These are phyloP conservation scores for Megalonaias nervosa DNA, from an alignment of 1,140 invertebrate species.

Conservation along the genomic window DNA sequence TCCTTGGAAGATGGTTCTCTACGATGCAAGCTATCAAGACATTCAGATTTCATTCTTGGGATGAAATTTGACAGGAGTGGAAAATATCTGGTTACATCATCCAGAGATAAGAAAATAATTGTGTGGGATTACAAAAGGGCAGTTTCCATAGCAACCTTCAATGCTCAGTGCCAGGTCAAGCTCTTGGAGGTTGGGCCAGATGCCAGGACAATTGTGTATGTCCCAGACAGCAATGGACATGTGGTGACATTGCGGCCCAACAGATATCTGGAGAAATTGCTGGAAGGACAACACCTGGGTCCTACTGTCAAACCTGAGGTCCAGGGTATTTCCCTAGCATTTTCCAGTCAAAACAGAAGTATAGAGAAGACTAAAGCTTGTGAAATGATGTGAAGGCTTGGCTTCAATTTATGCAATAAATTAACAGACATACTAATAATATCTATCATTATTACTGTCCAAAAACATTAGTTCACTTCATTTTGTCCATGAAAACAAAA, in stretches of 20 bases:
- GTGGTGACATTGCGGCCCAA: constrained; percentile 47
- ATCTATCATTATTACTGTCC: no score
- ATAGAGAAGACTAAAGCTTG: no score
- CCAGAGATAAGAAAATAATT: constrained; percentile 46
- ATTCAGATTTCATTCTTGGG: constrained; percentile 47
- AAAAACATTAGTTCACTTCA: no score
- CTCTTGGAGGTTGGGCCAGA: constrained; percentile 39
- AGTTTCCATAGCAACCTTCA: constrained; percentile 43
- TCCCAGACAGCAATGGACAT: constrained; percentile 43
- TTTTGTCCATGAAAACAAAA: no score
- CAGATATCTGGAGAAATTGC: constrained; percentile 12
- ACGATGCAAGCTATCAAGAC: constrained; percentile 48
- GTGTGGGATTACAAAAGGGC: constrained; percentile 43
- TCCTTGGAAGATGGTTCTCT: constrained; percentile 35
- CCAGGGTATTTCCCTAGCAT: constrained; percentile 45
- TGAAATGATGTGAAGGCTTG: no score
- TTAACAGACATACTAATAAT: no score
- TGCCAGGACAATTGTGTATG: constrained; percentile 37
- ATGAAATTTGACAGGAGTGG: constrained; percentile 46
- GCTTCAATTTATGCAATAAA: no score
- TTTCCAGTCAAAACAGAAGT: constrained; percentile 40
- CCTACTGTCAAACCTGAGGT: constrained; percentile 34
- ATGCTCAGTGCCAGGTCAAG: constrained; percentile 42
- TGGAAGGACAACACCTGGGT: constrained; percentile 21
- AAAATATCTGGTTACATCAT: constrained; percentile 43